Evolutionary conservation across 2,113 vertebrate species (phyloP).

Genomic region (Zeus faber): DNA sequence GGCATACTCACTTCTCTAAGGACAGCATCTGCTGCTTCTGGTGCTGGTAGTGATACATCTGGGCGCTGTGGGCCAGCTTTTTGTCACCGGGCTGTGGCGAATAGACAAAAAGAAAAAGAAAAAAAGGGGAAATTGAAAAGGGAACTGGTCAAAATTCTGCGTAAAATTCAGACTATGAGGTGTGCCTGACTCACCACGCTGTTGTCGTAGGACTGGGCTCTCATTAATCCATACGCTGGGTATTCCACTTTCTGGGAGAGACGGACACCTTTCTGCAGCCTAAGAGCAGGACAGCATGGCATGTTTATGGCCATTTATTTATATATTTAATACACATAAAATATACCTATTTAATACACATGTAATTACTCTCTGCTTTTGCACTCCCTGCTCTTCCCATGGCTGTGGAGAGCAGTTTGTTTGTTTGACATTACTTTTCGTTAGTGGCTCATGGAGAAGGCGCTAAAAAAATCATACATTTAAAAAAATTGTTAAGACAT

Average conservation of each 20-base stretch:
- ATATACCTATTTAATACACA: no score
- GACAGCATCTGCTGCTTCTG: conserved; percentile 96
- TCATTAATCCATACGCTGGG: conserved; percentile 62
- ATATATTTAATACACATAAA: no score
- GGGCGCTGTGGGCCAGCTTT: conserved; percentile 87
- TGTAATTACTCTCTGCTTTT: no score
- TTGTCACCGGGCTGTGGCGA: conserved; percentile 83
- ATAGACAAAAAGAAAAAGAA: not conserved
- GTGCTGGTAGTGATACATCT: conserved; percentile 97
- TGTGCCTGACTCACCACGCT: conserved; percentile 72
- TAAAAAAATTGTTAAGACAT: no score
- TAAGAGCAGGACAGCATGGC: no score
- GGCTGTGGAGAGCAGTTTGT: no score
- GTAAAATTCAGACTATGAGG: not conserved
- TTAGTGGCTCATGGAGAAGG: no score
- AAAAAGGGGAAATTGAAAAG: not conserved
- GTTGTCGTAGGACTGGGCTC: conserved; percentile 70
- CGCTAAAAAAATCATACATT: no score
- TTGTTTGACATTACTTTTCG: no score
- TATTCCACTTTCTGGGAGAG: conserved; percentile 84
- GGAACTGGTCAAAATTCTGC: not conserved
- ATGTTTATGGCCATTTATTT: no score
- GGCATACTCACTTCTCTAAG: conserved; percentile 86
- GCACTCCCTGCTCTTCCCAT: no score
- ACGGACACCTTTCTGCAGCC: conserved; percentile 80